Base-by-base conservation (phyloP, 2,113 vertebrate species). In the Callopanchax toddi region DNA sequence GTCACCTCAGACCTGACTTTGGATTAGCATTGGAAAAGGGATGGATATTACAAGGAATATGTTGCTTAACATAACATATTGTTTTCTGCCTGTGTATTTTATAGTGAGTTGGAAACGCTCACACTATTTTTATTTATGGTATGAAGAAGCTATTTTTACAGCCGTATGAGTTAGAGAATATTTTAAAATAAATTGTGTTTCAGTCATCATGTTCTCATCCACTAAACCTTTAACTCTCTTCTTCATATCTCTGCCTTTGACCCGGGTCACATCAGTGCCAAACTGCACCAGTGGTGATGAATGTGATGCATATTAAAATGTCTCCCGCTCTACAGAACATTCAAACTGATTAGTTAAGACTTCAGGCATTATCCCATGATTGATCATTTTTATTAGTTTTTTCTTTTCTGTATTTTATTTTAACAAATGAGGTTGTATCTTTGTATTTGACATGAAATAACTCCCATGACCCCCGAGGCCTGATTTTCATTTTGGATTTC, bases 391-490 rank as follows among this genome's bases (percentile, higher is more conserved):
- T n/a, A 32, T 7, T 7, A 32, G 2, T 16, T 2, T 32, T 26
- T n/a, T 26, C 10, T 29, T 29, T 18, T 32, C 5, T n/a, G 3
- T 11, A 0, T 18, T 23, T 54, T 45, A 66, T 5, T 43, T 17
- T 42, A 43, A 48, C 60, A 9, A 34, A 46, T 54, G 48, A 50
- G 17, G 13, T 29, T 21, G 40, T 39, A 48, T 60, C 10, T 18
- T 11, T 46, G 3, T 66, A 48, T 73, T 60, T 71, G 52, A 60
- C 49, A 40, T 45, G 15, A 56, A 40, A 71, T 75, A 25, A 44
- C 37, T 22, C 22, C 3, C 12, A 32, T 39, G 29, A 76, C 34
- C 49, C 4, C 23, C 2, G 29, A 51, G 57, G 34, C 23, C 29
- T 36, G n/a, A 60, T 43, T 43, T 60, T 53, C 54, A 49, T 49